Percentiles rank a stretch among this genome's conserved stretches.
Conservation (phyloP, 2,888 invertebrate genomes). For the Orgyia antiqua region DNA sequence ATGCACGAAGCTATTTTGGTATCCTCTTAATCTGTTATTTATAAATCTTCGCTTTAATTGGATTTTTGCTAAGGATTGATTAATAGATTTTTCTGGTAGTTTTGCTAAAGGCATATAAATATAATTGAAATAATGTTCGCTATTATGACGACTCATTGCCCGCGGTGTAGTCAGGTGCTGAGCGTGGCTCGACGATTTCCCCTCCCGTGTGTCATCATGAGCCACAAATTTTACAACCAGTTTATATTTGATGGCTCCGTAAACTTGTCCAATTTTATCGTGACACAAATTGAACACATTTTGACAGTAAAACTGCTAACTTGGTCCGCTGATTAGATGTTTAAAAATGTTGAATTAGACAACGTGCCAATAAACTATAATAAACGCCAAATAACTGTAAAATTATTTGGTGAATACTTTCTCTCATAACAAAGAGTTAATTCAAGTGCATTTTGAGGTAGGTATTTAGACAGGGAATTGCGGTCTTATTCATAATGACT, state of each 20-base stretch:
- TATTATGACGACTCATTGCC: conserved; percentile 6
- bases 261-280: conserved; percentile 40
- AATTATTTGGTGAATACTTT: too few relatives aligned
- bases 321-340: conserved; percentile 12
- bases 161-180: conserved; percentile 4
- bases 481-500: too few relatives aligned
- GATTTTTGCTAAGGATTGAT: conserved; percentile 3
- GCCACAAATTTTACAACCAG: conserved; percentile 39
- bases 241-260: conserved; percentile 40
- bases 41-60: conserved; percentile 3
- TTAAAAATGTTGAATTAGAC: too few relatives aligned
- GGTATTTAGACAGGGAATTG: too few relatives aligned
- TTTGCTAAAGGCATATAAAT: conserved; percentile 4
- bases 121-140: conserved; percentile 7
- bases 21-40: not conserved
- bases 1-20: too few relatives aligned
- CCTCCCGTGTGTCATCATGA: conserved; percentile 26
- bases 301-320: conserved; percentile 26
- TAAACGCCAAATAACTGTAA: too few relatives aligned
- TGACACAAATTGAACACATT: conserved; percentile 41
- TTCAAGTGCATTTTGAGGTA: too few relatives aligned
- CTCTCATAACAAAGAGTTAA: too few relatives aligned
- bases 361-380: too few relatives aligned
- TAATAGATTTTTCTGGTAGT: conserved; percentile 1
- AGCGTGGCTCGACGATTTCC: conserved; percentile 9